Percentiles rank a stretch among this genome's conserved stretches.
Evolutionary conservation across 2,113 vertebrate genomes (phyloP).

Genomic region (Petroica traversi): DNA sequence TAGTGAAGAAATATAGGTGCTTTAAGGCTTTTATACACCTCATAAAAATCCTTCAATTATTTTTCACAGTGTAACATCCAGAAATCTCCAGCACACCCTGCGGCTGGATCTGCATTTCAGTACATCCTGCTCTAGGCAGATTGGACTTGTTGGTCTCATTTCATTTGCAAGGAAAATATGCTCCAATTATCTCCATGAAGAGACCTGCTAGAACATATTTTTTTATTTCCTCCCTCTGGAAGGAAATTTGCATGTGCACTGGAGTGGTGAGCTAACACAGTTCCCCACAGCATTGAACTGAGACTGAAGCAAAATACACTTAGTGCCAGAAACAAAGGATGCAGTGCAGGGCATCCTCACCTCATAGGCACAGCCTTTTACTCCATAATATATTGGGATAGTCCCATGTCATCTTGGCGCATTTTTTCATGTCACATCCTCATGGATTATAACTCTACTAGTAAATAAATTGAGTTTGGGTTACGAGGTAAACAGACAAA

Average conservation of each 20-base stretch:
- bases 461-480: neutral
- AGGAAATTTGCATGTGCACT: neutral
- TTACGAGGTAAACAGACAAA: neutral
- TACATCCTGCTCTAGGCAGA: neutral
- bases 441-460: neutral
- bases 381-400: neutral
- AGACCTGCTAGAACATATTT: neutral
- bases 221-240: neutral
- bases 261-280: neutral
- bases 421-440: neutral
- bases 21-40: conserved; percentile 6
- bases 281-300: neutral
- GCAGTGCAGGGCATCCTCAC: neutral
- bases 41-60: neutral
- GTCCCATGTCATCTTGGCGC: neutral
- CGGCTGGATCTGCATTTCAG: neutral
- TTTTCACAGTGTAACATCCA: neutral
- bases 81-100: neutral
- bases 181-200: neutral
- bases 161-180: conserved; percentile 9
- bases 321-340: neutral
- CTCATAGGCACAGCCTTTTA: neutral
- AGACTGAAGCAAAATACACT: neutral
- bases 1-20: neutral
- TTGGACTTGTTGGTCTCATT: neutral